Conservation (phyloP, 2,888 invertebrate species). For the Byasa hedistus region DNA sequence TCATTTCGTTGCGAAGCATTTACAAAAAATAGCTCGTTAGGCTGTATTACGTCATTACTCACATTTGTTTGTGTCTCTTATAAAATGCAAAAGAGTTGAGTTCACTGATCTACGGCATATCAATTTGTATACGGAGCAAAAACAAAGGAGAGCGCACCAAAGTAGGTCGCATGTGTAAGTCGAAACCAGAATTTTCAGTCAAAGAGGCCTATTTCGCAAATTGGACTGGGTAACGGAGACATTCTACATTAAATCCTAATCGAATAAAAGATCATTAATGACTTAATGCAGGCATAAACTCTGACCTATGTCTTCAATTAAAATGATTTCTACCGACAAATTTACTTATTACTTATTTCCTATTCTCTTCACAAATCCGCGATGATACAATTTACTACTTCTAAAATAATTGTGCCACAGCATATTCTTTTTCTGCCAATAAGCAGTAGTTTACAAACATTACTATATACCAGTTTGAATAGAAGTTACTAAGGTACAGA, state of each 20-base stretch:
- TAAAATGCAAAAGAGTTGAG: constrained; percentile 29
- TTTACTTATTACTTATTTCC: too few species aligned
- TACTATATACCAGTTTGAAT: too few species aligned
- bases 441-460: too few species aligned
- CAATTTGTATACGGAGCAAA: constrained; percentile 29
- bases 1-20: constrained; percentile 8
- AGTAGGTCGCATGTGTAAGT: constrained; percentile 47
- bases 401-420: too few species aligned
- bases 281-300: neutral
- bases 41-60: constrained; percentile 20
- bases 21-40: constrained; percentile 18
- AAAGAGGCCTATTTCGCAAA: constrained; percentile 39
- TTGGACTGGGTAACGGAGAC: constrained; percentile 32
- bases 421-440: too few species aligned
- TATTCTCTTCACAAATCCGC: too few species aligned
- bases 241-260: constrained; percentile 32
- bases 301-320: too few species aligned
- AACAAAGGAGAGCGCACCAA: constrained; percentile 42
- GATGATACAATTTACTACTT: too few species aligned
- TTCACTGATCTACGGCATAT: constrained; percentile 29
- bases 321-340: too few species aligned
- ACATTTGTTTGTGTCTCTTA: constrained; percentile 25
- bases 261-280: constrained; percentile 24
- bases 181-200: constrained; percentile 45
- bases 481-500: too few species aligned